These are phyloP conservation scores for Hippotragus niger DNA, from an alignment of 2,113 vertebrate species.

Conservation along the genomic window DNA sequence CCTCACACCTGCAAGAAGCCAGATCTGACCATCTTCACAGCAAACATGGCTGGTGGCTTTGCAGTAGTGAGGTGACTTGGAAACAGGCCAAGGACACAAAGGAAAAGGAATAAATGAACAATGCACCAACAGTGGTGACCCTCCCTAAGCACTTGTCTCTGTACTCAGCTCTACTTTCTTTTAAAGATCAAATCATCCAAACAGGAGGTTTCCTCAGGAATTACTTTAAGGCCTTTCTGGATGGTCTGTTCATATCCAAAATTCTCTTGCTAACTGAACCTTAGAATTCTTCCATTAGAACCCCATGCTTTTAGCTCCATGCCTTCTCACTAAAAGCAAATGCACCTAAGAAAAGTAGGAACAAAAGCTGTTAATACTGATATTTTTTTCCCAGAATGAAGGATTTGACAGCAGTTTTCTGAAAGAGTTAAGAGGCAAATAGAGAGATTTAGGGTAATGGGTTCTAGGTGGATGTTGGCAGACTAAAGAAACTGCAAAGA, in stretches of 20 bases:
- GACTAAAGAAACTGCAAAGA: not conserved
- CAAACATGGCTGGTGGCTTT: not conserved
- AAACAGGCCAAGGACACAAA: not conserved
- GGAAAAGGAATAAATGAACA: not conserved
- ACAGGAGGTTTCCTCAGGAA: not conserved
- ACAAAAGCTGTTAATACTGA: not conserved
- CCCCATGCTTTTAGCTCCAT: not conserved
- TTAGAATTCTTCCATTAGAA: not conserved
- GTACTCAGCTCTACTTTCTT: not conserved
- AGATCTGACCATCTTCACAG: not conserved
- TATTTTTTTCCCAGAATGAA: not conserved
- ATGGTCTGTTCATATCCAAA: not conserved
- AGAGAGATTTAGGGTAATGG: not conserved
- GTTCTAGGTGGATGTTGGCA: not conserved
- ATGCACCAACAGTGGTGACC: accelerated
- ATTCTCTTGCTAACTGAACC: not conserved
- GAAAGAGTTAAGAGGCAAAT: not conserved
- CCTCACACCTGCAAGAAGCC: not conserved
- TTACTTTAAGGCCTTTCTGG: not conserved
- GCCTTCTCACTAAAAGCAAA: not conserved
- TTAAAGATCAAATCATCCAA: not conserved
- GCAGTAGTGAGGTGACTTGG: not conserved
- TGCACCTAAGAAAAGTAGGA: not conserved
- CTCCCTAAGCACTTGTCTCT: not conserved
- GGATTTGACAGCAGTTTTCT: not conserved